Evolutionary conservation across 64 coral and sea anemone genomes (phyloP).

Genomic region (Pocillopora damicornis): DNA sequence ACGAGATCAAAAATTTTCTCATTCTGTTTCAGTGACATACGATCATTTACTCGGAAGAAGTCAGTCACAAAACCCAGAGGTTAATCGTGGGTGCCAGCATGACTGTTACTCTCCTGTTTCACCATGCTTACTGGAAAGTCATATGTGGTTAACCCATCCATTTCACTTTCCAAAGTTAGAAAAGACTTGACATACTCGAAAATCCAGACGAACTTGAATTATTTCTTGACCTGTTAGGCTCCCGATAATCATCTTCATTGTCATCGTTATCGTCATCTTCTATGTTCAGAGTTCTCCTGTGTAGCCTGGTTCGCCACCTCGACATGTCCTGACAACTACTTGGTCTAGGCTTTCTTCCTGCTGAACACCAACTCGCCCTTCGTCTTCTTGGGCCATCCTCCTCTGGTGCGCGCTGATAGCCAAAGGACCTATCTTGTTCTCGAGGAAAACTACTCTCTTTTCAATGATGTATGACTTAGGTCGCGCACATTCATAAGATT

Average conservation of each 20-base stretch:
- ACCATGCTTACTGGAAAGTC: not conserved
- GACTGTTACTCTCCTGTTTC: no score
- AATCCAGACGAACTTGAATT: not conserved
- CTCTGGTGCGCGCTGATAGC: not conserved
- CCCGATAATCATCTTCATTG: not conserved
- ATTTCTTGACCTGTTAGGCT: not conserved
- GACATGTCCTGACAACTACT: no score
- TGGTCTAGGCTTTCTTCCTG: not conserved
- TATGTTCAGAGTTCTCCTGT: constrained; percentile 23
- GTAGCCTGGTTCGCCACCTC: not conserved
- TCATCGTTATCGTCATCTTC: not conserved
- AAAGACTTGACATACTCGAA: not conserved
- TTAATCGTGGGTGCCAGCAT: no score
- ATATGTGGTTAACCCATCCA: not conserved
- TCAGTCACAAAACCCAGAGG: no score
- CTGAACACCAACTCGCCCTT: not conserved
- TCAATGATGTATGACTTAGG: not conserved
- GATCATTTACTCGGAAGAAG: no score
- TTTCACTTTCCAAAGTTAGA: not conserved
- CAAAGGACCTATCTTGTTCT: not conserved
- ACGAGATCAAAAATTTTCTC: no score
- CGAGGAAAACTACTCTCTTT: not conserved
- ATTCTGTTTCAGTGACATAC: no score
- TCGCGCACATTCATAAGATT: not conserved
- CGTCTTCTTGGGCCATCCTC: not conserved